phyloP scores from a whole-genome alignment of 1,140 invertebrate species.

The Panonychus citri region DNA sequence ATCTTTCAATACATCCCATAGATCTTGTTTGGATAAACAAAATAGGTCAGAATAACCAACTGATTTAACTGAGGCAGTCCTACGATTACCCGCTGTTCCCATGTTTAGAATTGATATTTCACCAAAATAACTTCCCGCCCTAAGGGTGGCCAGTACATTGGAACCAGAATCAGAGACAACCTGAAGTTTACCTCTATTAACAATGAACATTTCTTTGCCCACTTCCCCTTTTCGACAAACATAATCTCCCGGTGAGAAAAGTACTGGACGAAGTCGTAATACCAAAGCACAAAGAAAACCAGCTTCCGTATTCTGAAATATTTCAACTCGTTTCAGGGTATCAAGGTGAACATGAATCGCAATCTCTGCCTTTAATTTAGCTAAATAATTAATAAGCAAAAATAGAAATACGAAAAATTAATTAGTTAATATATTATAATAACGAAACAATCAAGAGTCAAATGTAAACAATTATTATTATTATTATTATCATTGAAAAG shows the following conservation, averaged over 20 bases:
- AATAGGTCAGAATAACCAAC: constrained; percentile 97
- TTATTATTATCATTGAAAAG: no score
- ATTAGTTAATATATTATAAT: no score
- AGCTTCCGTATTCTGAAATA: constrained; percentile 96
- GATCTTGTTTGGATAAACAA: constrained; percentile 92
- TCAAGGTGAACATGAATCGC: constrained; percentile 97
- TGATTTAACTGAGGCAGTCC: constrained; percentile 83
- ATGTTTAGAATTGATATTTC: constrained; percentile 99
- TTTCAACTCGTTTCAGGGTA: constrained; percentile 88
- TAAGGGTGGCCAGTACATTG: constrained; percentile 54
- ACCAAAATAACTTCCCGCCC: constrained; percentile 94
- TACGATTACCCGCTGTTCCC: constrained; percentile 79
- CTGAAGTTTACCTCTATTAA: constrained; percentile 72
- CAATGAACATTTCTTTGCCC: constrained; percentile 98
- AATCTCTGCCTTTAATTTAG: constrained; percentile 94
- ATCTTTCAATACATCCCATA: constrained; percentile 98
- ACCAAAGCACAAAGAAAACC: constrained; percentile 94
- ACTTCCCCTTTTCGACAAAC: constrained; percentile 97
- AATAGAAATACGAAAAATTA: no score
- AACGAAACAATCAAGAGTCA: no score
- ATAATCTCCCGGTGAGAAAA: constrained; percentile 93
- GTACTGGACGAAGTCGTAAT: constrained; percentile 66
- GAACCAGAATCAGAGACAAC: constrained; percentile 87
- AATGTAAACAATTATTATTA: no score
- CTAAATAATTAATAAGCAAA: constrained; percentile 20